Base-by-base conservation (phyloP, 2,113 vertebrate species). In the Lynx canadensis region DNA sequence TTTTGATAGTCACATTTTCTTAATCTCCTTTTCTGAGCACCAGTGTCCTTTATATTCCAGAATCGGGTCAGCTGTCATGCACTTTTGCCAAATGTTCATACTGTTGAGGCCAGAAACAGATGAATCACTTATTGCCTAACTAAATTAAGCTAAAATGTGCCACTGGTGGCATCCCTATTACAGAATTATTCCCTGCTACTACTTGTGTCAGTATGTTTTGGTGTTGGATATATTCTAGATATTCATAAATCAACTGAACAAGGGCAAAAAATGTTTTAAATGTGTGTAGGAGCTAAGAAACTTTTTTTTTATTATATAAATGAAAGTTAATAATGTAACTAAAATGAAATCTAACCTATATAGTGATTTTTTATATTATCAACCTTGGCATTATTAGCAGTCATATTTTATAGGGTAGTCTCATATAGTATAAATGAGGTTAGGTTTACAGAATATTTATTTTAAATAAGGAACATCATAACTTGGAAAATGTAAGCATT, bases 21-120 rank as follows among this genome's bases (percentile, higher is more conserved):
- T 92, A 50, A 69, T 76, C 41, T 97, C 68, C 12, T 86, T 97
- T 91, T 85, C 69, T 96, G 85, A 68, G 38, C 15, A 79, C 12
- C 48, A 19, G 33, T 92, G 66, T 65, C 31, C n/a, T 96, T 93
- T 69, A 4, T 60, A 18, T 85, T 93, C 93, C 36, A 2, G 31
- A 68, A 91, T 19, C 25, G 25, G 18, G 2, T 97, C 84, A 95
- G 80, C 94, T 94, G 69, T 36, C 81, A 13, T 63, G 45, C 57
- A 65, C 89, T 91, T 95, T 90, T 88, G 9, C 79, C 96, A 80
- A 45, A 18, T 69, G 50, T 76, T 94, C 63, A 3, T 83, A 31
- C 89, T 82, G 0, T 8, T 45, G 71, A 93, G 82, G 48, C 69
- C 57, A 79, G 1, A 10, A 85, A 79, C 15, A 76, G 82, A 78